Evolutionary conservation across 2,797 vertebrate genomes (phyloP).

Genomic region (Liasis olivaceus): DNA sequence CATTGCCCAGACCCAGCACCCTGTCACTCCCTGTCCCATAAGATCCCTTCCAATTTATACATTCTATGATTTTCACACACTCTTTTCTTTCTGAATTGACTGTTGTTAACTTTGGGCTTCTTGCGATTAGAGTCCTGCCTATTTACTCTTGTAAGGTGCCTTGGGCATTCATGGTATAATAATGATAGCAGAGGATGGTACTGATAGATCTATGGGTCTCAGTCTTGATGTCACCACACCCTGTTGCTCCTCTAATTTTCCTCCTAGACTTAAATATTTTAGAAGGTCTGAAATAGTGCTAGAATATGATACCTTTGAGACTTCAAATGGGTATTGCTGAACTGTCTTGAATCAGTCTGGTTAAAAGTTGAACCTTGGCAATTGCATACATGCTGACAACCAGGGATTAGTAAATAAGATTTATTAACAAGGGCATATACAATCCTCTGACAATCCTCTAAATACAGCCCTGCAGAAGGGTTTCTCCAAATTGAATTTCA

Average conservation of each 20-base stretch:
- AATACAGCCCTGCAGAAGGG: neutral
- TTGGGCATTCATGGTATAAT: neutral
- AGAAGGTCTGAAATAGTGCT: neutral
- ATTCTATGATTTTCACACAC: neutral
- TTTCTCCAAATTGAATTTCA: neutral
- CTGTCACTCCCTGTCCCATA: neutral
- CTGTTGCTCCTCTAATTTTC: neutral
- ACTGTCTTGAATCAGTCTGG: neutral
- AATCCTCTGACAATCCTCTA: neutral
- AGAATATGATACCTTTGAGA: neutral
- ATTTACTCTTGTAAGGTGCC: neutral
- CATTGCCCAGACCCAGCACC: neutral
- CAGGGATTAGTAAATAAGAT: neutral
- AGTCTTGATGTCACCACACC: too few relatives aligned
- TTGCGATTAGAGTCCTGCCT: too few relatives aligned
- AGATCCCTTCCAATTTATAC: neutral
- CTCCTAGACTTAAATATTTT: neutral
- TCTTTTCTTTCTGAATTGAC: neutral
- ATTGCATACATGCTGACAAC: neutral
- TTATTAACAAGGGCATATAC: neutral
- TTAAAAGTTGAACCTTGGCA: neutral
- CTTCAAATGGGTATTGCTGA: neutral
- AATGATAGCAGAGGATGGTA: neutral
- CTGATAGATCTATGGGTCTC: neutral
- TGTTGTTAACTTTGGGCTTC: neutral